Base-by-base conservation (phyloP, 2,888 invertebrate species). In the Sarcophaga subvicina region DNA sequence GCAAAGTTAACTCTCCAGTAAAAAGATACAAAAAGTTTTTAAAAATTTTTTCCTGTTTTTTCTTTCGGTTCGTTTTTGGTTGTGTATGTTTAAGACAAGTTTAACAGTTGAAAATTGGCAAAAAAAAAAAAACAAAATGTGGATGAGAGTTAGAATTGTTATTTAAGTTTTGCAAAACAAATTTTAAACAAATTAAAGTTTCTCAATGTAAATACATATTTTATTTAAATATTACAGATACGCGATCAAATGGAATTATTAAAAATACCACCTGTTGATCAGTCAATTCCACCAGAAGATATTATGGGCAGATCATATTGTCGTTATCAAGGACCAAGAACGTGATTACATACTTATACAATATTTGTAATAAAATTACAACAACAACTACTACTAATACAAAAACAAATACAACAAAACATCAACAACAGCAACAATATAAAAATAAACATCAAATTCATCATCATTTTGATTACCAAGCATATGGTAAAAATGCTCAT, bases 261-360 rank as follows among this genome's bases (percentile, higher is more conserved):
- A 85, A 94, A 95, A 80, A 94, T 95, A 90, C 94, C 94, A 88
- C 95, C 95, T 45, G 93, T 94, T 89, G 95, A 95, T 91, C 94
- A 95, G 89, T 94, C 94, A 90, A 95, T 95, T 91, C 95, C 95
- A 88, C 93, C 94, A 87, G 94, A 94, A 90, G 95, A 95, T 91
- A 94, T 95, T 90, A 94, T 94, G 92, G 95, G 95, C 88, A 93
- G 94, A 90, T 94, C 95, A 89, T 95, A 95, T 91, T 95, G 95
- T 91, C 94, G 95, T 88, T 95, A 94, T 90, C 92, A 93, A 91
- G 94, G 93, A 92, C 93, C 93, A 93, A 93, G 93, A 91, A 93
- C 93, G 91, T 93, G 93, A 93, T 93, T 89, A 88, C 88, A 88
- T 84, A 88, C 85, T 67, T 70, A 73, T 72, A 66, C 14, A 60